Percentiles rank a stretch among this genome's conserved stretches.
phyloP scores from a whole-genome alignment of 2,888 invertebrate genomes.

The Trachelus troglodyta region DNA sequence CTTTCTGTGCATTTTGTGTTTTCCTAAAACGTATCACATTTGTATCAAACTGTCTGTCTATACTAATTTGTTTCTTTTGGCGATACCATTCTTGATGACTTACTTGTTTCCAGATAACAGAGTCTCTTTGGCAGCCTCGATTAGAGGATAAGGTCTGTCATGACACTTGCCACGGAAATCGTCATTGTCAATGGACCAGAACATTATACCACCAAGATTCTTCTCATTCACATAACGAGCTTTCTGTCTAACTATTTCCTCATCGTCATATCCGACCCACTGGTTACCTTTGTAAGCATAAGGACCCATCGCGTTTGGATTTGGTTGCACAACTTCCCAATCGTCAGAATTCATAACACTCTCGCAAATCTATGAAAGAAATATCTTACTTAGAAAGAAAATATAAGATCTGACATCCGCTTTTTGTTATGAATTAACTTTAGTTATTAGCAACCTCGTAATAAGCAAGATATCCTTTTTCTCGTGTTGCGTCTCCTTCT shows the following conservation, averaged over 20 bases:
- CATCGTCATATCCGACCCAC: conserved; percentile 95
- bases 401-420: background rate
- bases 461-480: conserved; percentile 92
- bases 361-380: conserved; percentile 81
- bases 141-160: conserved; percentile 87
- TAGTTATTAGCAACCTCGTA: conserved; percentile 76
- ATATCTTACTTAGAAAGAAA: background rate
- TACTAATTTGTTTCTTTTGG: background rate
- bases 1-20: conserved; percentile 27
- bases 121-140: conserved; percentile 90
- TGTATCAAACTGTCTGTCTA: background rate
- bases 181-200: conserved; percentile 94
- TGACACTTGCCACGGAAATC: conserved; percentile 93
- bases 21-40: conserved; percentile 17
- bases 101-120: conserved; percentile 76
- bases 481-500: conserved; percentile 90
- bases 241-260: conserved; percentile 84
- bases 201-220: conserved; percentile 90
- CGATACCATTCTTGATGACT: conserved; percentile 39
- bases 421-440: background rate
- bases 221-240: conserved; percentile 87
- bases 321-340: conserved; percentile 87
- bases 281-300: conserved; percentile 89
- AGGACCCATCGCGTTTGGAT: conserved; percentile 87
- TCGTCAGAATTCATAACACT: conserved; percentile 78